Percentiles rank a stretch among this genome's conserved stretches.
phyloP scores from a whole-genome alignment of 2,797 vertebrate genomes.

The Crenuchus spilurus region DNA sequence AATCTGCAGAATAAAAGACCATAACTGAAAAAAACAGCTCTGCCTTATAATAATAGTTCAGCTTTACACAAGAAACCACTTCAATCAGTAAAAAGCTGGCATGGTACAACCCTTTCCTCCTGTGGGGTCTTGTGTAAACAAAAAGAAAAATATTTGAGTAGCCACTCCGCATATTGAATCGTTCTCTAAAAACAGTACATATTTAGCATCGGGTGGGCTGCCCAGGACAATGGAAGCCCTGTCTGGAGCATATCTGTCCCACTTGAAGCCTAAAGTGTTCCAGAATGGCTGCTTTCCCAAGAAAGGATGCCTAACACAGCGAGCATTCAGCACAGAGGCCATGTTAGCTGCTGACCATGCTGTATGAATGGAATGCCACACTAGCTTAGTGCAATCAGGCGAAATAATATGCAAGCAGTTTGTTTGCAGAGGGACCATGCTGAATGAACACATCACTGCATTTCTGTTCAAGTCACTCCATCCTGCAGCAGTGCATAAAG shows the following conservation, averaged over 20 bases:
- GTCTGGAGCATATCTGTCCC: conserved; percentile 38
- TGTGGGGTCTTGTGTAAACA: neutral
- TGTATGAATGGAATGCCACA: conserved; percentile 36
- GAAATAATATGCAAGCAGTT: conserved; percentile 34
- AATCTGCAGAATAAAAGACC: neutral
- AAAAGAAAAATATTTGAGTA: conserved; percentile 17
- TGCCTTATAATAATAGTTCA: too few relatives aligned
- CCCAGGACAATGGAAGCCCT: conserved; percentile 42
- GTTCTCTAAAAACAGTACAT: conserved; percentile 19
- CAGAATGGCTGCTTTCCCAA: conserved; percentile 31
- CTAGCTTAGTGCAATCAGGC: conserved; percentile 31
- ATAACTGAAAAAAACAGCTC: neutral
- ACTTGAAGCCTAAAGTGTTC: conserved; percentile 38
- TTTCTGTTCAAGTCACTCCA: neutral
- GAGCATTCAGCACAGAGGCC: conserved; percentile 36
- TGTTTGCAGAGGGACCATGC: conserved; percentile 14
- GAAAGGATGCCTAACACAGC: conserved; percentile 39
- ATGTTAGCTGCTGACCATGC: conserved; percentile 45
- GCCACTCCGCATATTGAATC: neutral
- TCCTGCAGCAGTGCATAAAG: conserved; percentile 3
- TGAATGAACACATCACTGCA: conserved; percentile 9
- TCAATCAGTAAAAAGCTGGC: neutral
- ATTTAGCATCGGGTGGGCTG: conserved; percentile 30
- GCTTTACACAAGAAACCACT: neutral
- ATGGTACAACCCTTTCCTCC: neutral